Evolutionary conservation across 2,888 invertebrate species (phyloP), one percentile per base, ranked within the genome.

Genomic region (Rotaria magnacalcarata): DNA sequence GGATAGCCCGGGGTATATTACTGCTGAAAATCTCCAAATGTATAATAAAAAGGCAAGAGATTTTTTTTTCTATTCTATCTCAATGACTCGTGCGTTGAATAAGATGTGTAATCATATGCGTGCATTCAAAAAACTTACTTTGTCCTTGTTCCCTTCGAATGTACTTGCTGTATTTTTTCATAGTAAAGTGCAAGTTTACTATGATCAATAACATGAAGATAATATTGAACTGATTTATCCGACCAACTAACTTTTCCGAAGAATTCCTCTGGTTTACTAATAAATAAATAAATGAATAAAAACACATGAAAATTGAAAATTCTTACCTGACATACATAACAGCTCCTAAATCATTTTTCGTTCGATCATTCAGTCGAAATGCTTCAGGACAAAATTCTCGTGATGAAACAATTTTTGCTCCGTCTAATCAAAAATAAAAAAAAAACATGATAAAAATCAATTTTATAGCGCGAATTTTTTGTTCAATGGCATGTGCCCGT

Each of bases 191-290:
- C 84, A 8, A 84, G 41, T 54, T 54, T 96, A 89, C 96, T 96
- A 91, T 97, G 94, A 93, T 99, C 98, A 91, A 99, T 97, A 89
- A 95, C 94, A 92, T 99, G 99, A 89, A 98, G 93, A 93, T 96
- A 99, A 93, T 99, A 99, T 88, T 96, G 96, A 89, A 99, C 98
- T 85, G 97, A 96, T 92, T 96, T 97, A 88, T 96, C 96, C 87
- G 99, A 99, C 99, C 99, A 99, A 34, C 98, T 98, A 87, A 98
- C 98, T 21, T 96, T 96, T 88, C 96, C 96, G 90, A 95, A 94
- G 88, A 97, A 95, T 94, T 99, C 95, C 92, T 97, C 97, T 88
- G 75, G 75, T 47, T 80, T 80, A 11, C 75, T 80, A 24, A 27
- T 56, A 56, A 56, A 21, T 16, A 24, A 67, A 8, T 34, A 34